phyloP scores from a whole-genome alignment of 2,113 vertebrate genomes.

The Xyliphius kryptos region DNA sequence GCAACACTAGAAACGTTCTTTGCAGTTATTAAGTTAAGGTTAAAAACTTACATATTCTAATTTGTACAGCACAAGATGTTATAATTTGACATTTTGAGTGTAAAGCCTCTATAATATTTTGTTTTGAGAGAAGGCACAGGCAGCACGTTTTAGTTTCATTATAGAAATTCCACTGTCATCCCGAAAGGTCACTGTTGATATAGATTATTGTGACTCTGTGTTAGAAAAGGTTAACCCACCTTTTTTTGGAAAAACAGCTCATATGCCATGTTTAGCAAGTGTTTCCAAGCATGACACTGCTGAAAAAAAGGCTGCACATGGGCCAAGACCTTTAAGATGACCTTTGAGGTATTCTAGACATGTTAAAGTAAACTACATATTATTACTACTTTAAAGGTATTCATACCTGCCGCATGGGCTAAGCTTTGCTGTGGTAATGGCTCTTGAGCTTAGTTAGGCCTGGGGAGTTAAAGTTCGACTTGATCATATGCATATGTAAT shows the following conservation, averaged over 20 bases:
- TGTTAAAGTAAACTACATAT: constrained; percentile 24
- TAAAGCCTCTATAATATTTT: neutral
- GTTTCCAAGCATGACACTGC: constrained; percentile 25
- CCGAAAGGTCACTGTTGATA: neutral
- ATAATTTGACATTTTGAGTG: too few species aligned
- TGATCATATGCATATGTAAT: constrained; percentile 33
- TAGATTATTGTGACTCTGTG: too few species aligned
- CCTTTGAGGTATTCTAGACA: constrained; percentile 29
- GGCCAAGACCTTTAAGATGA: constrained; percentile 26
- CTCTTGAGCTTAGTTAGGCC: constrained; percentile 10
- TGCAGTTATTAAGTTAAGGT: too few species aligned
- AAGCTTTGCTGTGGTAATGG: constrained; percentile 13
- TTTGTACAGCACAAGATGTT: too few species aligned
- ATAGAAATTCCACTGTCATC: constrained; percentile 5
- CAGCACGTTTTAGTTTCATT: constrained; percentile 4
- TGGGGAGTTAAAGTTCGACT: neutral
- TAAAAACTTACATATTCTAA: too few species aligned
- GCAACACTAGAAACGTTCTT: too few species aligned
- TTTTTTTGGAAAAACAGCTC: neutral
- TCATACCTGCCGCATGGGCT: constrained; percentile 30
- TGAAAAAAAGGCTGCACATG: constrained; percentile 10
- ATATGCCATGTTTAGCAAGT: neutral
- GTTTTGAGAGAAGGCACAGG: neutral
- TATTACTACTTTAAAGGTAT: constrained; percentile 18
- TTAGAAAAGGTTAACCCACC: neutral